Evolutionary conservation across 2,888 invertebrate species (phyloP), one percentile per base, ranked within the genome.

Genomic region (Sipha maydis): DNA sequence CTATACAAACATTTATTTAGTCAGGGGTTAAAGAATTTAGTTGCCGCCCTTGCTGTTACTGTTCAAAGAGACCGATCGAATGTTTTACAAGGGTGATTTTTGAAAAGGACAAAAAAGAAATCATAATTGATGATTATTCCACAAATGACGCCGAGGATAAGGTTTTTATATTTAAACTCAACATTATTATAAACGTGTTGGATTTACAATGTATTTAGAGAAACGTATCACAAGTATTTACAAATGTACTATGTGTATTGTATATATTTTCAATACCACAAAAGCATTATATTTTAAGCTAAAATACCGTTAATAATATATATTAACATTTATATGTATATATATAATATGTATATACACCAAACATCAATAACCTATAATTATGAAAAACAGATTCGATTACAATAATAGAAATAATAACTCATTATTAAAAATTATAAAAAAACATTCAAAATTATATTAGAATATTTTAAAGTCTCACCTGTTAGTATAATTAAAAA

Each of bases 1-100:
- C 80, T 80, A 88, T 75, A 73, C 75, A 61, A 88, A 88, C 73
- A 82, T 88, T 88, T 88, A 61, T 73, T 80, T 88, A 61, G 86
- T 88, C 17, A 67, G 73, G 73, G 73, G 86, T 41, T 77, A 77
- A 17, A 76, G 77, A 85, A 76, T 85, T 85, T 25, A 67, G 76
- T 38, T 28, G 31, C 56, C n/a, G 38, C 25, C 71, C 25, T 28
- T 41, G 11, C 25, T 61, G 28, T 41, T 14, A 1, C 9, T 48
- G 67, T 85, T 85, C 86, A 88, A 88, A 88, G 80, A 28, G 17
- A 5, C 85, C 79, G 80, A 80, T 80, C 28, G n/a, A 61, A 73
- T 82, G 38, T 88, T 86, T 80, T 88, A 75, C 28, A 82, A 88
- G 80, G 86, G 86, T 82, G 41, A 71, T 67, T 71, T 75, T 38